Evolutionary conservation across 64 coral and sea anemone species (phyloP), one percentile per base, ranked within the genome.

Genomic region (Platygyra sinensis): DNA sequence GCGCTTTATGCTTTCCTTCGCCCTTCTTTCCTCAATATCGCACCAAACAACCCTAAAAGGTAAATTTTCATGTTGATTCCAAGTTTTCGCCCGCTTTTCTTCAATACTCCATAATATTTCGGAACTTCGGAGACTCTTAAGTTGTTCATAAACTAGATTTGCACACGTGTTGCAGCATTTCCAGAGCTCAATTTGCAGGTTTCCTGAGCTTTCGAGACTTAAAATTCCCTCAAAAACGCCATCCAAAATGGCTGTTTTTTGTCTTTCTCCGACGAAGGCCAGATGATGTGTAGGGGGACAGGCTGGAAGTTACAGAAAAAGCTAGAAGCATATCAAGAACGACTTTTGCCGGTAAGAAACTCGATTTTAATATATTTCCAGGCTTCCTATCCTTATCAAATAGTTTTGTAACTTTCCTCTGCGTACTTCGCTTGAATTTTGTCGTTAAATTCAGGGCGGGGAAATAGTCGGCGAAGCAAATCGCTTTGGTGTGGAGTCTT

Each of bases 1-100:
- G 97, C 97, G 97, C 97, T 96, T 99, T 99, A 99, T 99, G 97
- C 97, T 99, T 96, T 99, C 97, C 97, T 99, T 99, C 94, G 94
- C 94, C 97, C 97, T 99, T 99, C 94, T 95, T 99, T 98, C 94
- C 97, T 96, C 97, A 99, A 99, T 99, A 99, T 99, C 97, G 94
- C 89, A 96, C 86, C 91, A 96, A 96, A 96, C 94, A 95, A 99
- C 94, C 92, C 97, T 95, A 96, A 99, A 95, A 99, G 82, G 89
- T 95, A 96, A 90, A 96, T 93, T 94, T 88, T 94, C 83, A 89
- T 89, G 69, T 93, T 96, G 89, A 93, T 86, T 89, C 86, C 94
- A 94, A 96, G 81, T 89, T 94, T n/a, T 93, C 90, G 94, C 88
- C n/a, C 55, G 73, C 84, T 84, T 91, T n/a, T 91, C 72, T 62